Evolutionary conservation across 2,888 invertebrate genomes (phyloP).

Genomic region (Pyrrhia umbra): DNA sequence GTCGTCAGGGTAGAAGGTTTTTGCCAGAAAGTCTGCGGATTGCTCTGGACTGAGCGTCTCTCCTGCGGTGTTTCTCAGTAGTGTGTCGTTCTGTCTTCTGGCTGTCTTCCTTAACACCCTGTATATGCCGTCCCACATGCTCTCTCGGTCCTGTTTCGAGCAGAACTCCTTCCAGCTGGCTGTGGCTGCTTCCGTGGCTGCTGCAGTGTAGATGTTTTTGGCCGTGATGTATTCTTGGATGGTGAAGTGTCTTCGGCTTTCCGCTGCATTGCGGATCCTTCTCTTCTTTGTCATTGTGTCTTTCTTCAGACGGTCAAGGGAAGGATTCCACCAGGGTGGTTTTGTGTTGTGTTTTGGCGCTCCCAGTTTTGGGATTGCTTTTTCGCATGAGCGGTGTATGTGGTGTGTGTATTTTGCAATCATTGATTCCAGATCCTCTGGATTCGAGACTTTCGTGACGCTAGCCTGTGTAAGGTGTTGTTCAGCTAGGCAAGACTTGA

Average conservation of each 20-base stretch:
- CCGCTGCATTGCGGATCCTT: constrained; percentile 22
- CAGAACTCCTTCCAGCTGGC: constrained; percentile 57
- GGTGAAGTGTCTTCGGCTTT: constrained; percentile 12
- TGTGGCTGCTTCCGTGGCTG: constrained; percentile 38
- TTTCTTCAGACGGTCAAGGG: constrained; percentile 8
- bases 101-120: constrained; percentile 37
- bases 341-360: not conserved
- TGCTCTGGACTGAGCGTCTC: too few species aligned
- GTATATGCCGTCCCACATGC: constrained; percentile 53
- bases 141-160: constrained; percentile 47
- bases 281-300: constrained; percentile 5
- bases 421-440: not conserved
- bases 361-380: constrained; percentile 1
- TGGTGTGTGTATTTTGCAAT: not conserved
- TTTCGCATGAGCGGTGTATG: not conserved
- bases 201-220: constrained; percentile 18
- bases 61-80: constrained; percentile 16
- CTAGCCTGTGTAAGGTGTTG: constrained; percentile 1
- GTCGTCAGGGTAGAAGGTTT: constrained; percentile 20
- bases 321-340: constrained; percentile 16
- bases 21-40: constrained; percentile 17
- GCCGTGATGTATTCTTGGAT: constrained; percentile 43
- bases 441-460: not conserved
- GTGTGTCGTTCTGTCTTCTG: constrained; percentile 20
- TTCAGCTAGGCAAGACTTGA: not conserved